Percentiles rank a stretch among this genome's conserved stretches.
Conservation (phyloP, 92 coral and sea anemone species). For the Parazoanthus swiftii region DNA sequence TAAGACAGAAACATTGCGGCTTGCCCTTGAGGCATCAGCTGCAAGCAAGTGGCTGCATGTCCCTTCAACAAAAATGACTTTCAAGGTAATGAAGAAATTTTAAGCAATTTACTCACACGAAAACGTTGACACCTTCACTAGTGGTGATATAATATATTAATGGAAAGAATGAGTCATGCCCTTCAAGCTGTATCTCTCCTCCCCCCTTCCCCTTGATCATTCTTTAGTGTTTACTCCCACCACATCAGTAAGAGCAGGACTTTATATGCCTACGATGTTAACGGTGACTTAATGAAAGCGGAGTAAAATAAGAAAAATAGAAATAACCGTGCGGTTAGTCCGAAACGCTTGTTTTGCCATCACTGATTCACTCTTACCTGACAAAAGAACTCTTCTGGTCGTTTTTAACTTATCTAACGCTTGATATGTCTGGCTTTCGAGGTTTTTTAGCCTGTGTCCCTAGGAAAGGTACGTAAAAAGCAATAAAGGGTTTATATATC, state of each 20-base stretch:
- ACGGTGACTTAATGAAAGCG: not conserved
- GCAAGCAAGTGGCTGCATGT: not conserved
- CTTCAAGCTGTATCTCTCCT: not conserved
- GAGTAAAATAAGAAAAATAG: no score
- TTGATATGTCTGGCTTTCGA: constrained; percentile 95
- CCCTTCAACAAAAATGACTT: not conserved
- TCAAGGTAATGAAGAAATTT: no score
- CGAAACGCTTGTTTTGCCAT: not conserved
- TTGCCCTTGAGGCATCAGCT: not conserved
- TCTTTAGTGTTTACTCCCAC: not conserved
- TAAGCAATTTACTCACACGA: no score
- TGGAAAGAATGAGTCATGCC: no score
- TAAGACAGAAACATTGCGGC: not conserved
- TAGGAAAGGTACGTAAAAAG: not conserved
- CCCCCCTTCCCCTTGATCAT: not conserved
- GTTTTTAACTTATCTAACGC: constrained; percentile 92
- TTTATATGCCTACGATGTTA: no score
- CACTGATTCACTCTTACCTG: constrained; percentile 56
- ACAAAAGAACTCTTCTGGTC: constrained; percentile 75
- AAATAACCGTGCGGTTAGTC: not conserved
- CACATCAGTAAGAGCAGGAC: not conserved
- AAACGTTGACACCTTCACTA: no score
- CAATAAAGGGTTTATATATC: not conserved
- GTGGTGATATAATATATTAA: no score
- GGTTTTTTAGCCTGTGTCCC: constrained; percentile 95